A percentile compares a stretch with the other conserved stretches of the same genome.
Evolutionary conservation across 1,140 invertebrate species (phyloP).

Genomic region (Temnothorax nylanderi): DNA sequence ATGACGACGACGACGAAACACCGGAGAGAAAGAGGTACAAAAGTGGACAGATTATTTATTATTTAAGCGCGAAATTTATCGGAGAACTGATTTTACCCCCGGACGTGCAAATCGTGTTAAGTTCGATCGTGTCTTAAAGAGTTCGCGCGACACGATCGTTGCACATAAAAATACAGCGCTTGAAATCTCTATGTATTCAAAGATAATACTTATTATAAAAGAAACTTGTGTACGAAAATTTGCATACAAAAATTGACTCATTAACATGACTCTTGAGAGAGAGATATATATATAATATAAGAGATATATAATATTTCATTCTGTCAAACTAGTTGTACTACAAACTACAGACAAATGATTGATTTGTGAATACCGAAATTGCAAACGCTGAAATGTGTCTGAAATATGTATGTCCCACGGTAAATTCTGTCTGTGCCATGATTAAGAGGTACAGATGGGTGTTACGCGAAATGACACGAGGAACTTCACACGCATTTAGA

Average conservation of each 20-base stretch:
- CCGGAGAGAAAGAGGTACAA: not conserved
- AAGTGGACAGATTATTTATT: conserved; percentile 43
- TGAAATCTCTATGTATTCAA: not conserved
- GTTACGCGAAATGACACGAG: conserved; percentile 4
- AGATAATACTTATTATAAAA: not conserved
- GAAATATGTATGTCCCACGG: not conserved
- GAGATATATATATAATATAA: not conserved
- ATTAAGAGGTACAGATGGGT: not conserved
- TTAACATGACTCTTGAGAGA: not conserved
- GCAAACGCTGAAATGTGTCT: not conserved
- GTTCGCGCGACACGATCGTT: not conserved
- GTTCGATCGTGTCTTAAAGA: not conserved
- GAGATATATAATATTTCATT: not conserved
- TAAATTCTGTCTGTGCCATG: not conserved
- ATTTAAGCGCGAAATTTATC: conserved; percentile 27
- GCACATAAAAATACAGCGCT: not conserved
- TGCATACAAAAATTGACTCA: not conserved
- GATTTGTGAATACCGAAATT: not conserved
- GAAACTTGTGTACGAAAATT: not conserved
- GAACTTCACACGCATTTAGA: conserved; percentile 7
- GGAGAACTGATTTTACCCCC: not conserved
- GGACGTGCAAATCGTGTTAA: conserved; percentile 20
- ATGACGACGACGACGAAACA: not conserved
- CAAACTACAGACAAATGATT: not conserved
- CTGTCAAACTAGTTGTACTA: not conserved